Percentiles rank a stretch among this genome's conserved stretches.
These are phyloP conservation scores for Volucella zonaria DNA, from an alignment of 2,888 invertebrate genomes.

Conservation along the genomic window DNA sequence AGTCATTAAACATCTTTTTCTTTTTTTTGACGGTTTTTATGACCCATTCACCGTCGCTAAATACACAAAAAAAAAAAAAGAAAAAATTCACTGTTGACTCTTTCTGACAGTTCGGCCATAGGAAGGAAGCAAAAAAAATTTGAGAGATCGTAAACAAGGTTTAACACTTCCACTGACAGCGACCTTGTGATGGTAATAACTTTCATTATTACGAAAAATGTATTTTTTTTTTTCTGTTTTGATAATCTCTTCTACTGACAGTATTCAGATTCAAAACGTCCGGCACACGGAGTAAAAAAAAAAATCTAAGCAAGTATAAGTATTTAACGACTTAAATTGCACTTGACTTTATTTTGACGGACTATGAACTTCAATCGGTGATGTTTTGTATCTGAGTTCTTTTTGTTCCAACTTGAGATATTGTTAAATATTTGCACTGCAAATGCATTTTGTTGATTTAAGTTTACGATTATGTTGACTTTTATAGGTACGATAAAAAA, in stretches of 20 bases:
- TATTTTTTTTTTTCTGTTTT: conserved; percentile 17
- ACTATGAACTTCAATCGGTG: conserved; percentile 14
- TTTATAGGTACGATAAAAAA: conserved; percentile 6
- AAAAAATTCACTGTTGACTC: conserved; percentile 27
- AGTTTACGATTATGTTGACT: conserved; percentile 39
- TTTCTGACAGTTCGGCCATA: conserved; percentile 10
- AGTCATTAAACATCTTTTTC: conserved; percentile 26
- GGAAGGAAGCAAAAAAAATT: conserved; percentile 11
- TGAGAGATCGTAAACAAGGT: conserved; percentile 33
- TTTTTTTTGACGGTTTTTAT: conserved; percentile 46
- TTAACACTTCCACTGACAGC: conserved; percentile 34
- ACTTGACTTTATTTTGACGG: conserved; percentile 24
- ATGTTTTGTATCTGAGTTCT: neutral
- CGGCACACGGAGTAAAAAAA: neutral
- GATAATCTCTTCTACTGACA: neutral
- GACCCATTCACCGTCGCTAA: conserved; percentile 54
- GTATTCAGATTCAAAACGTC: neutral
- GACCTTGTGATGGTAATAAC: conserved; percentile 54
- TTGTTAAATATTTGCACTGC: conserved; percentile 37
- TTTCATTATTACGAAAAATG: conserved; percentile 27
- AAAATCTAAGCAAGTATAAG: neutral
- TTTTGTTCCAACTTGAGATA: neutral
- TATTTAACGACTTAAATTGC: neutral
- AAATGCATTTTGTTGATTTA: conserved; percentile 24
- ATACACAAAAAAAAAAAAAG: neutral